Percentiles rank a stretch among this genome's conserved stretches.
Evolutionary conservation across 2,888 invertebrate species (phyloP).

Genomic region (Torymus aiolomorphi): DNA sequence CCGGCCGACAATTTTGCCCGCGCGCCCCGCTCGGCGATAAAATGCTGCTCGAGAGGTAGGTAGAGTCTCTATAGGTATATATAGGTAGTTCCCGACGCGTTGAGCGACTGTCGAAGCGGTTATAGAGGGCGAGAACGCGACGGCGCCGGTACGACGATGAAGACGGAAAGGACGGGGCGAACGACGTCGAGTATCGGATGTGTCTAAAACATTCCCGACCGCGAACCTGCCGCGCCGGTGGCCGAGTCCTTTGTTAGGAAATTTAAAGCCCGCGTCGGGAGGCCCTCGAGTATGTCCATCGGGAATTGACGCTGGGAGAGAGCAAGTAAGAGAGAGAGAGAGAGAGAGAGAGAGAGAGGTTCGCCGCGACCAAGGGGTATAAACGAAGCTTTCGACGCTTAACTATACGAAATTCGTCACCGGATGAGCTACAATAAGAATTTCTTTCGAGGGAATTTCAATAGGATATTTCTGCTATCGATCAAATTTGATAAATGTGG

Average conservation of each 20-base stretch:
- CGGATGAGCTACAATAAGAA: too few species aligned
- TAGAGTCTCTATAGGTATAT: not conserved
- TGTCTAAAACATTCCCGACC: conserved; percentile 21
- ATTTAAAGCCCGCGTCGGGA: not conserved
- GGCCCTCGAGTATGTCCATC: conserved; percentile 11
- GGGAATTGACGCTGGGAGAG: not conserved
- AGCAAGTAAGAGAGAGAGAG: conserved; percentile 1
- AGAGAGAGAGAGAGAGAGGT: conserved; percentile 4
- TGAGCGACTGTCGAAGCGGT: conserved; percentile 7
- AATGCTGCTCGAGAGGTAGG: not conserved
- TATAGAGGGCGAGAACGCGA: not conserved
- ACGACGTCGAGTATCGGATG: not conserved
- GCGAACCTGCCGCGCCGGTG: not conserved
- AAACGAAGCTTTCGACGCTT: too few species aligned
- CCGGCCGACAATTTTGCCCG: conserved; percentile 48
- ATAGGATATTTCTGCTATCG: too few species aligned
- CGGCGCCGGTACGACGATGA: not conserved
- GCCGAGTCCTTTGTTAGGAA: not conserved
- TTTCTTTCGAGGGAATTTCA: too few species aligned
- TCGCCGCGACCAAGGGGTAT: too few species aligned
- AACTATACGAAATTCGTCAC: too few species aligned
- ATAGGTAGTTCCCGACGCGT: not conserved
- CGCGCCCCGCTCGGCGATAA: conserved; percentile 19
- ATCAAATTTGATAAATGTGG: too few species aligned
- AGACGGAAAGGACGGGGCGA: not conserved